These are phyloP conservation scores for Anoplolepis gracilipes DNA, from an alignment of 1,140 invertebrate species.

Conservation along the genomic window DNA sequence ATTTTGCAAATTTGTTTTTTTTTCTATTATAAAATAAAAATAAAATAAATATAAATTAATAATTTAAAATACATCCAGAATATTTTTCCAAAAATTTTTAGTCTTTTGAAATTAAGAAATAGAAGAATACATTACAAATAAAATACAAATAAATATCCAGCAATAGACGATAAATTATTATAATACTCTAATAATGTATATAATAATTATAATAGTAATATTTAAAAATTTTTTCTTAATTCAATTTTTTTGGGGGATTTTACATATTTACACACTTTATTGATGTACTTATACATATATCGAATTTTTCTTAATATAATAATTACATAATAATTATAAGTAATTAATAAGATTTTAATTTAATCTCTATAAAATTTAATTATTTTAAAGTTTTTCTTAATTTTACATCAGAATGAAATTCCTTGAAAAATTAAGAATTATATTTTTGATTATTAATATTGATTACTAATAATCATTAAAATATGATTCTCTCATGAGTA, in stretches of 20 bases:
- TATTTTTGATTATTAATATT: conserved; percentile 3
- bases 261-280: background rate
- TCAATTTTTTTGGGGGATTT: background rate
- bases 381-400: background rate
- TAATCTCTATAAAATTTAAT: background rate
- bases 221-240: too few relatives aligned
- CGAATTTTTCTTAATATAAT: background rate
- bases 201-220: too few relatives aligned
- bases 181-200: too few relatives aligned
- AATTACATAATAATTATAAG: background rate
- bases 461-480: conserved; percentile 36
- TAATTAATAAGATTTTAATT: background rate
- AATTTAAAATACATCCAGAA: too few relatives aligned
- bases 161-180: too few relatives aligned
- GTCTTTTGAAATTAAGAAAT: too few relatives aligned
- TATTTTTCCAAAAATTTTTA: too few relatives aligned
- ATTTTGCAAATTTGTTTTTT: too few relatives aligned
- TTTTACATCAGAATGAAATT: background rate
- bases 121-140: too few relatives aligned
- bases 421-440: background rate
- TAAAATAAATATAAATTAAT: too few relatives aligned
- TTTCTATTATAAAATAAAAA: too few relatives aligned
- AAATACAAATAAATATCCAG: too few relatives aligned
- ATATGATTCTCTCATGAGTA: conserved; percentile 29
- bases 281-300: background rate